Evolutionary conservation across 2,888 invertebrate genomes (phyloP), one percentile per base, ranked within the genome.

Genomic region (Oeneis ivallda): DNA sequence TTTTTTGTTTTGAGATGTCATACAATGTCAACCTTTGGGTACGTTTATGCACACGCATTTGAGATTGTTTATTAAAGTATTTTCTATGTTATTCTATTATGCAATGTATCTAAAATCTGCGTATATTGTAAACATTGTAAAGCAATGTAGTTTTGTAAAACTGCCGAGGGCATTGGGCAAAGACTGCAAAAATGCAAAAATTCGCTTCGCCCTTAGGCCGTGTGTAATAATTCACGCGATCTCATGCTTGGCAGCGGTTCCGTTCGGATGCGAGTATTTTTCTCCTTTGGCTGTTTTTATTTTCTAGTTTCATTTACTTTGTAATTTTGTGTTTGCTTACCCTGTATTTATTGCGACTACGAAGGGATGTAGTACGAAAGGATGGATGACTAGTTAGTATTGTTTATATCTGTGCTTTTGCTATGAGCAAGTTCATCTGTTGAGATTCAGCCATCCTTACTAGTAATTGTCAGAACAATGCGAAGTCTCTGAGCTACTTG

Each of bases 151-250:
- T 15, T 0, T 45, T 45, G 15, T 45, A 45, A 15, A 15, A 45
- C 41, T 49, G 53, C 37, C 17, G 9, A 45, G 57, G 47, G 53
- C 57, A 50, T 13, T 57, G 54, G 26, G 56, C 52, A 19, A 67
- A 68, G 67, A 62, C 57, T 54, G 65, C 54, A 68, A 65, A 68
- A 67, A 65, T 59, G 57, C 62, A 47, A 59, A 34, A 60, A 50
- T 49, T 60, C 49, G 5, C 15, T 50, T 62, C 53, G 41, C 65
- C 68, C 59, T 59, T 47, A 62, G 68, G 65, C 62, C 34, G n/a
- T 34, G 17, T 19, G 49, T 19, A 39, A 50, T 50, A 60, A 39
- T 50, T 60, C 59, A 68, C 62, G 65, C 65, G 59, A 65, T 68
- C 62, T 60, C 66, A 53, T 64, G 59, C 62, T 56, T 65, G 39